Evolutionary conservation across 2,797 vertebrate genomes (phyloP).

Genomic region (Chlorospingus flavigularis): DNA sequence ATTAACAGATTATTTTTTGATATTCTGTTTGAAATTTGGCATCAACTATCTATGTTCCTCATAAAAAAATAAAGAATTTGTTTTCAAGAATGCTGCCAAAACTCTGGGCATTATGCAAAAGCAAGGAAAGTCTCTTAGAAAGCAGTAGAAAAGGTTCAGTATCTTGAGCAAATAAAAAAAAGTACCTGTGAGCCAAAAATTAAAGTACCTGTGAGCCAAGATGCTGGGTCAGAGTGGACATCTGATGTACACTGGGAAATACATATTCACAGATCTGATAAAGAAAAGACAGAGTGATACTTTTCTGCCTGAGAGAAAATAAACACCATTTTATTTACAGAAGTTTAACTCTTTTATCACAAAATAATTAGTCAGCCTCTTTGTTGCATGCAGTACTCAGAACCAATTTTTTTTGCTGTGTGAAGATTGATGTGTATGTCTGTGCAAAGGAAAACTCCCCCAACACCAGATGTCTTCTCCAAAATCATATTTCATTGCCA

Average conservation of each 20-base stretch:
- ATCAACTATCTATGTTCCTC: neutral
- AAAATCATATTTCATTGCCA: neutral
- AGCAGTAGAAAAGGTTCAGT: neutral
- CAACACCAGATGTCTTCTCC: neutral
- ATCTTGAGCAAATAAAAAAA: neutral
- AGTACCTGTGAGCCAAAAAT: neutral
- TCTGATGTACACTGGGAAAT: neutral
- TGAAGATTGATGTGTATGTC: neutral
- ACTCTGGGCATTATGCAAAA: neutral
- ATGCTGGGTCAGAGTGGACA: neutral
- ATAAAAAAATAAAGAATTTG: neutral
- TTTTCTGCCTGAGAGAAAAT: neutral
- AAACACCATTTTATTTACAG: neutral
- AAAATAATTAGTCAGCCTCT: neutral
- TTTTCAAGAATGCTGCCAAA: neutral
- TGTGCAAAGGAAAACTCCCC: neutral
- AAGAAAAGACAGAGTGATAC: neutral
- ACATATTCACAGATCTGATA: neutral
- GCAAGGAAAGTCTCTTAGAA: neutral
- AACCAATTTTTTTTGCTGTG: neutral
- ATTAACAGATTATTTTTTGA: slow-evolving; percentile 3
- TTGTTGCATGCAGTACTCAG: neutral
- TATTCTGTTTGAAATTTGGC: neutral
- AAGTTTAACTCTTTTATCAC: neutral
- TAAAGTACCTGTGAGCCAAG: neutral